Conservation (phyloP, 2,113 vertebrate species). For the Martes martes region DNA sequence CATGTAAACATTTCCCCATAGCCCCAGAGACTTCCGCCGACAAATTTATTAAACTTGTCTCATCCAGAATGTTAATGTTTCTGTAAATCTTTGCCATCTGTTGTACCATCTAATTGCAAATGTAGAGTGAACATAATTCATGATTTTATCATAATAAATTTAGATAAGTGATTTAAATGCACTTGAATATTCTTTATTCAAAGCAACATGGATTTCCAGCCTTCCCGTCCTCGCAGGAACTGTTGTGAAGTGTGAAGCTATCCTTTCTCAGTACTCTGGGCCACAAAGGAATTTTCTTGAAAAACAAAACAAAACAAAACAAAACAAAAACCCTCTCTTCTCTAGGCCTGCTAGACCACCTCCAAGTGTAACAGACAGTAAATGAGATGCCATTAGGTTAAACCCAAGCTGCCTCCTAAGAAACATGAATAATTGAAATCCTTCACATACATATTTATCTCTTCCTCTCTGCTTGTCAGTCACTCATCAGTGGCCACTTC, state of each 20-base stretch:
- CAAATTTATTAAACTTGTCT: slow-evolving; percentile 72
- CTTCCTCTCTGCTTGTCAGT: slow-evolving; percentile 51
- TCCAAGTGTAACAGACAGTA: slow-evolving; percentile 49
- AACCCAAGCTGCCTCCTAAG: slow-evolving; percentile 58
- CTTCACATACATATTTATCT: slow-evolving; percentile 79
- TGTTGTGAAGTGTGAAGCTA: neutral
- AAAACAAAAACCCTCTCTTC: neutral
- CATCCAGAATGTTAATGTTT: slow-evolving; percentile 74
- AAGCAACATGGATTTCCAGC: neutral
- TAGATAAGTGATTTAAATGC: slow-evolving; percentile 72
- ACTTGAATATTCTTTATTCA: slow-evolving; percentile 60
- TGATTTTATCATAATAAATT: slow-evolving; percentile 72
- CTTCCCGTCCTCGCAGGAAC: slow-evolving; percentile 30
- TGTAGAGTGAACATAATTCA: slow-evolving; percentile 70
- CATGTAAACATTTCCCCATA: slow-evolving; percentile 46
- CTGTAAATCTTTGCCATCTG: slow-evolving; percentile 81
- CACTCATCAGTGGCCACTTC: slow-evolving; percentile 37
- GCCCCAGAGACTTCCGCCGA: slow-evolving; percentile 52
- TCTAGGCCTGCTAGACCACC: neutral
- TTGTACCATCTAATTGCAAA: slow-evolving; percentile 73
- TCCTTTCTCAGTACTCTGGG: neutral
- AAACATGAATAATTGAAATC: slow-evolving; percentile 78
- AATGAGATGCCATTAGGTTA: slow-evolving; percentile 67
- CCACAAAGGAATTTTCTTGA: neutral
- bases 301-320: neutral